Percentiles rank a stretch among this genome's conserved stretches.
phyloP scores from a whole-genome alignment of 2,797 vertebrate species.

The Fistularia tabacaria region DNA sequence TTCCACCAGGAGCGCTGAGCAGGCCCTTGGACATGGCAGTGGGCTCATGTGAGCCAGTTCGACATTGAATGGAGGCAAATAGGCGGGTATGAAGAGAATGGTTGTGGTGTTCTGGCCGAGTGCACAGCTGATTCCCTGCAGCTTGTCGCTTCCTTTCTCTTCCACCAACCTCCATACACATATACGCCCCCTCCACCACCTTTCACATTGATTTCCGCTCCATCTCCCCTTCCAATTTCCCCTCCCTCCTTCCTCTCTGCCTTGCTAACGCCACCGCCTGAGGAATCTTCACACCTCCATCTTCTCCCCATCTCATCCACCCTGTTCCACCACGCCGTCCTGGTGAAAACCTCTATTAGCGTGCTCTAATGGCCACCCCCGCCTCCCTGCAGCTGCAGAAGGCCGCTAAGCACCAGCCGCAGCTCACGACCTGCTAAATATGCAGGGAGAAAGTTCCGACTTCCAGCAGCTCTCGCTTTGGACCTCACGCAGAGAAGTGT shows the following conservation, averaged over 20 bases:
- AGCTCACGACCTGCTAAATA: too few relatives aligned
- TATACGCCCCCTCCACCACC: neutral
- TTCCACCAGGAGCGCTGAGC: too few relatives aligned
- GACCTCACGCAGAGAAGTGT: too few relatives aligned
- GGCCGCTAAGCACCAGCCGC: too few relatives aligned
- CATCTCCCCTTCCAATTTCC: conserved; percentile 8
- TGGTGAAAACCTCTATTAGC: conserved; percentile 29
- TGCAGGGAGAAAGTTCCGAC: too few relatives aligned
- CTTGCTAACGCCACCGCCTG: conserved; percentile 2
- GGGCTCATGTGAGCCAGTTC: too few relatives aligned
- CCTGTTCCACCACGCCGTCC: conserved; percentile 3
- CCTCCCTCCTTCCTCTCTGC: conserved; percentile 12
- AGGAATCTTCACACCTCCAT: conserved; percentile 24
- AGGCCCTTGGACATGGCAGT: too few relatives aligned
- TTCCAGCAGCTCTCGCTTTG: too few relatives aligned
- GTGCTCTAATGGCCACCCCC: conserved; percentile 20
- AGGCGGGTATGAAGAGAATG: too few relatives aligned
- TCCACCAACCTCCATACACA: neutral
- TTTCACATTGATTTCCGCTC: conserved; percentile 21
- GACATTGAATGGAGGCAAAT: too few relatives aligned
- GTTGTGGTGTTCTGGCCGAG: too few relatives aligned
- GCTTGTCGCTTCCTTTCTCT: conserved; percentile 5
- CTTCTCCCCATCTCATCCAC: conserved; percentile 12
- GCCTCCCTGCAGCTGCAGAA: neutral
- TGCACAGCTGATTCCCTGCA: conserved; percentile 8